Evolutionary conservation across 2,888 invertebrate species (phyloP), one percentile per base, ranked within the genome.

Genomic region (Empis stercorea): DNA sequence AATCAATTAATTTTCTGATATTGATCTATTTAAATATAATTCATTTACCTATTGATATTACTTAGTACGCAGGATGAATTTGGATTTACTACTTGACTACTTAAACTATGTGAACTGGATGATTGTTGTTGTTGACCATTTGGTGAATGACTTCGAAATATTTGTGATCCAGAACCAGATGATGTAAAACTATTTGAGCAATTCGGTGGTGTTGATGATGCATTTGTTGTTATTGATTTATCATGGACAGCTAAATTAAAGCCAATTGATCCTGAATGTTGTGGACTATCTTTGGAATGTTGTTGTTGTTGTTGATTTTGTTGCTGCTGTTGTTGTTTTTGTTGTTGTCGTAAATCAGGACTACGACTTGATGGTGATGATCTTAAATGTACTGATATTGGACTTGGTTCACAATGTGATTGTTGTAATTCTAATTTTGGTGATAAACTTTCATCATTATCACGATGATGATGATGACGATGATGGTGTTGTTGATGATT

Each of bases 1-100:
- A n/a, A n/a, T n/a, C n/a, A n/a, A n/a, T n/a, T n/a, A n/a, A n/a
- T n/a, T n/a, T n/a, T n/a, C n/a, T n/a, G n/a, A n/a, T n/a, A n/a
- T n/a, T n/a, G 17, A 36, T 13, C 38, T 30, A 13, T 41, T 38
- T 37, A 38, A 20, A 27, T 14, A 45, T 34, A n/a, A n/a, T 46
- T 20, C 11, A 14, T 60, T 73, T 51, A 78, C 78, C 78, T 78
- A 67, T 77, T 81, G 63, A 80, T 79, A 68, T 75, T 78, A 64
- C 76, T 81, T 64, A 82, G 73, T 54, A 80, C 76, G 48, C 62
- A 65, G 56, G 59, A 20, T 14, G 40, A 23, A 23, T n/a, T 27
- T 14, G 55, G 51, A 47, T 54, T 53, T 32, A 48, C n/a, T n/a
- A n/a, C 50, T 43, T 52, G 54, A 45, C 49, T 37, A 72, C 72